A percentile compares a stretch with the other conserved stretches of the same genome.
These are phyloP conservation scores for Azemiops feae DNA, from an alignment of 2,113 vertebrate genomes.

Conservation along the genomic window DNA sequence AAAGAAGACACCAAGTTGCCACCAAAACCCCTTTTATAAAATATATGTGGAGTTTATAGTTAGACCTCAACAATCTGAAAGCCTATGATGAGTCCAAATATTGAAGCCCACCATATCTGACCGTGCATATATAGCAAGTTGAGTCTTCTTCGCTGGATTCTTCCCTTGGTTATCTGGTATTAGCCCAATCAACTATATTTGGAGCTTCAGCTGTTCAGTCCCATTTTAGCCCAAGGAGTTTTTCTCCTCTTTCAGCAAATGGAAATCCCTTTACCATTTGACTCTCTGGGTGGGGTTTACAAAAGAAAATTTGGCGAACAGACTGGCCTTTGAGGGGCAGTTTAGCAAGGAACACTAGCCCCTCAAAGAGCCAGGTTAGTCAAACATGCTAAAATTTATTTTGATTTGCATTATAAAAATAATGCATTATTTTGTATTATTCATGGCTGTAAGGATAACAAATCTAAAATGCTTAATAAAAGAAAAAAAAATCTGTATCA, in stretches of 20 bases:
- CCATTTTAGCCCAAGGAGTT: not conserved
- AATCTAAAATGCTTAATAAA: not conserved
- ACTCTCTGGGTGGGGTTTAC: not conserved
- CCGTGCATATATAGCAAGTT: not conserved
- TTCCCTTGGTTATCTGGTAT: not conserved
- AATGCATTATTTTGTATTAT: no score
- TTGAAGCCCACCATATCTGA: not conserved
- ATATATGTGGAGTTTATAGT: not conserved
- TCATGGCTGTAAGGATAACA: not conserved
- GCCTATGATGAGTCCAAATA: not conserved
- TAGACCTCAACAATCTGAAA: not conserved
- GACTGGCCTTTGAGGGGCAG: not conserved
- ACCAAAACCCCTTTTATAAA: not conserved
- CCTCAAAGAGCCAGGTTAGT: not conserved
- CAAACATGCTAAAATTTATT: not conserved
- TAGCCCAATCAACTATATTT: not conserved
- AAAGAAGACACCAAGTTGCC: not conserved
- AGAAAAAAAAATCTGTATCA: not conserved
- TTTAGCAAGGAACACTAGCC: not conserved
- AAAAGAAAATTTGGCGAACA: not conserved
- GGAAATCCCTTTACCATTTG: not conserved
- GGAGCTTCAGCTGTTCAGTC: not conserved
- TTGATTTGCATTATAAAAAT: not conserved
- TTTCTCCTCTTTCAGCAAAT: not conserved
- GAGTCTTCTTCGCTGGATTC: not conserved